Evolutionary conservation across 2,888 invertebrate genomes (phyloP).

Genomic region (Pedicia rivosa): DNA sequence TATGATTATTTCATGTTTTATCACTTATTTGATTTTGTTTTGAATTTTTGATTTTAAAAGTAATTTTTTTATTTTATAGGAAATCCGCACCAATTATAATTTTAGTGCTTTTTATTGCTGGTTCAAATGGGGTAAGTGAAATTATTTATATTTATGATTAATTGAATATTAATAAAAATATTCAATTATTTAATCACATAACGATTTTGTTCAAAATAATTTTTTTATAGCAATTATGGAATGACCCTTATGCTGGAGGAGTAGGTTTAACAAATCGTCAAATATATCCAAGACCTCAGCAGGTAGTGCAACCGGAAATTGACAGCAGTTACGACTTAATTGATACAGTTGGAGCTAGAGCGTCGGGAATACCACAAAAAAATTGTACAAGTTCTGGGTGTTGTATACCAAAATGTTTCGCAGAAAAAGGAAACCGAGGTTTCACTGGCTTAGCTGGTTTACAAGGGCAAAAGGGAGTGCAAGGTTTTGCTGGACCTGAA

Average conservation of each 20-base stretch:
- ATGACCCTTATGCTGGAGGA: conserved; percentile 18
- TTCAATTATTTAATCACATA: too few relatives aligned
- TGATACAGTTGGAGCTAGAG: conserved; percentile 21
- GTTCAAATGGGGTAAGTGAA: too few relatives aligned
- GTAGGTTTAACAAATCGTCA: conserved; percentile 21
- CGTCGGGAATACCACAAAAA: conserved; percentile 29
- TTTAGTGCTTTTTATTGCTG: not conserved
- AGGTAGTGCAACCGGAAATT: conserved; percentile 17
- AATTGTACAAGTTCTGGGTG: conserved; percentile 51
- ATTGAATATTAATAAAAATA: too few relatives aligned
- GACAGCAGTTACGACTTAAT: conserved; percentile 27
- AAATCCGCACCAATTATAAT: conserved; percentile 1
- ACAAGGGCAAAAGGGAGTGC: conserved; percentile 55
- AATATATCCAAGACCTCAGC: conserved; percentile 12
- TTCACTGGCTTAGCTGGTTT: conserved; percentile 55
- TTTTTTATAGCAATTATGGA: conserved; percentile 30
- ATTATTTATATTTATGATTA: too few relatives aligned
- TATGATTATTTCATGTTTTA: not conserved
- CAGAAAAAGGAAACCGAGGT: conserved; percentile 73
- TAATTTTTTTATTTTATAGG: too few relatives aligned
- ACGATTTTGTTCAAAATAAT: too few relatives aligned
- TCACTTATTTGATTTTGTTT: too few relatives aligned
- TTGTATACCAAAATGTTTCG: conserved; percentile 74
- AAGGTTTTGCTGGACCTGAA: conserved; percentile 69
- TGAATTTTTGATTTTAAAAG: too few relatives aligned